Evolutionary conservation across 2,797 vertebrate genomes (phyloP).

Genomic region (Pseudochaenichthys georgianus): DNA sequence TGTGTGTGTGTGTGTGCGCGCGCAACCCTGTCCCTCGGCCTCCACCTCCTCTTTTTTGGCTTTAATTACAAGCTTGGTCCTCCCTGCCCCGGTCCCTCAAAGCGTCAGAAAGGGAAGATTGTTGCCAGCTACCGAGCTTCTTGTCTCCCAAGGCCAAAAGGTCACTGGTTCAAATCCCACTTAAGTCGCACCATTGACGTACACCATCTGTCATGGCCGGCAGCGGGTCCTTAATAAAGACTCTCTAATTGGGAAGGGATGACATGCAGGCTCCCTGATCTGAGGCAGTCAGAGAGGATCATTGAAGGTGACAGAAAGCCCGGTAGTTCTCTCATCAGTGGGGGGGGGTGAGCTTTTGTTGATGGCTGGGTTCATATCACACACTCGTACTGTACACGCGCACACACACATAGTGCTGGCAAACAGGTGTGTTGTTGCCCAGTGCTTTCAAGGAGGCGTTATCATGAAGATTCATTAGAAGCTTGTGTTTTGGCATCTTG

Average conservation of each 20-base stretch:
- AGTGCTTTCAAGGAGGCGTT: not conserved
- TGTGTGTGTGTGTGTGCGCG: no score
- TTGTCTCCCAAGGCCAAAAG: conserved; percentile 65
- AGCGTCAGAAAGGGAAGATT: conserved; percentile 63
- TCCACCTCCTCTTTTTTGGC: conserved; percentile 6
- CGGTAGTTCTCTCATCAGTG: conserved; percentile 25
- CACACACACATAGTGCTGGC: conserved; percentile 18
- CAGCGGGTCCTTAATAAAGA: conserved; percentile 74
- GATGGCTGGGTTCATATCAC: conserved; percentile 38
- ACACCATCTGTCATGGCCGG: conserved; percentile 79
- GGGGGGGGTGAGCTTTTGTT: conserved; percentile 27
- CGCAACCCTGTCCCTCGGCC: no score
- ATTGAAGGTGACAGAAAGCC: conserved; percentile 71
- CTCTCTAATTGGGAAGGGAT: conserved; percentile 81
- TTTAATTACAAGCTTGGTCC: conserved; percentile 60
- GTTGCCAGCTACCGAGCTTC: conserved; percentile 51
- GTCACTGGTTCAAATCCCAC: conserved; percentile 79
- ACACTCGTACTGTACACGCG: not conserved
- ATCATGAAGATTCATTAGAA: conserved; percentile 24
- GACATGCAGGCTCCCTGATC: conserved; percentile 75
- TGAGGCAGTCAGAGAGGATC: conserved; percentile 68
- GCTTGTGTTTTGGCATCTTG: conserved; percentile 39
- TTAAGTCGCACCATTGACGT: conserved; percentile 77
- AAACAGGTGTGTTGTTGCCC: conserved; percentile 55
- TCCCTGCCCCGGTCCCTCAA: conserved; percentile 12